These are phyloP conservation scores for Trichogramma dendrolimi DNA, from an alignment of 2,888 invertebrate genomes.

Conservation along the genomic window DNA sequence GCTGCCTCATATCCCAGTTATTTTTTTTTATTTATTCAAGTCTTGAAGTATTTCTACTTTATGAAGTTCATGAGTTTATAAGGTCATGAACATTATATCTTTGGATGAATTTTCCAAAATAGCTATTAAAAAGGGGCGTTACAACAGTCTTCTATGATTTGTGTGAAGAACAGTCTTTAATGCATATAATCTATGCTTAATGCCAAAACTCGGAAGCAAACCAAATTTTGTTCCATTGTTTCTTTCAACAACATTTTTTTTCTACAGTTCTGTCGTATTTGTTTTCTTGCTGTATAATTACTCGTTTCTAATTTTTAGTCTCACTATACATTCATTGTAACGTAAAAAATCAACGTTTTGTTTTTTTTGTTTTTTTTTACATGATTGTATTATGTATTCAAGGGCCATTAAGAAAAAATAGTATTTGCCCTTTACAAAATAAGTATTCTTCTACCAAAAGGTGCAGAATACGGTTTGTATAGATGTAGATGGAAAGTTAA, in stretches of 20 bases:
- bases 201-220: conserved; percentile 20
- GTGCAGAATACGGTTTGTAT: conserved; percentile 2
- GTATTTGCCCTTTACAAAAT: background rate
- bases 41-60: too few species aligned
- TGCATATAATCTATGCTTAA: conserved; percentile 11
- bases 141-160: conserved; percentile 24
- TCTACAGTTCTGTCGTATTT: conserved; percentile 9
- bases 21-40: too few species aligned
- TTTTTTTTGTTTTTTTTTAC: too few species aligned
- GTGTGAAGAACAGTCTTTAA: conserved; percentile 22
- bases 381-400: too few species aligned
- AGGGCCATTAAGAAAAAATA: background rate
- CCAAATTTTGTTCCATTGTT: conserved; percentile 13
- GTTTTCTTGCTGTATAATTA: background rate
- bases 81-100: too few species aligned
- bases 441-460: background rate
- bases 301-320: conserved; percentile 11
- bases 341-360: conserved; percentile 9
- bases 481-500: conserved; percentile 7
- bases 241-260: conserved; percentile 11
- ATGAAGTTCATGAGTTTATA: too few species aligned
- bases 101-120: too few species aligned
- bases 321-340: conserved; percentile 16
- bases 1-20: too few species aligned
- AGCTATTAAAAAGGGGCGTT: background rate